Base-by-base conservation (phyloP, 2,797 vertebrate genomes). In the Otus scops region DNA sequence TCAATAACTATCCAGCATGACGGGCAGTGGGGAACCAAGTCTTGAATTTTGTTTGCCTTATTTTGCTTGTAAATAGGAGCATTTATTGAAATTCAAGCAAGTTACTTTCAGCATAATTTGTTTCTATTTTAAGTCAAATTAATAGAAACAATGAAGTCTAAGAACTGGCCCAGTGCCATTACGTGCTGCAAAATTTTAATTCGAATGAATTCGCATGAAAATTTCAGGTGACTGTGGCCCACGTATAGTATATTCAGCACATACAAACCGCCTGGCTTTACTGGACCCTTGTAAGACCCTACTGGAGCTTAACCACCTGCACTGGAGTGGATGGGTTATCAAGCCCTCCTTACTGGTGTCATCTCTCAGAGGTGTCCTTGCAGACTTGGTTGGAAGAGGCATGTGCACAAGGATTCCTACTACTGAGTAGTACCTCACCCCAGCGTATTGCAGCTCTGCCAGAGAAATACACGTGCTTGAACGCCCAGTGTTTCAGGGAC, bases 31-130 rank as follows among this genome's bases (percentile, higher is more conserved):
- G 45, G 23, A 94, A 79, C 17, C 21, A 70, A 63, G 26, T 6
- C 17, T 68, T 85, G 36, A 85, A 67, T 56, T 63, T 79, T 68
- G 22, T 69, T 95, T 92, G 41, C 61, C 36, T 68, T 85, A 45
- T 23, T 83, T 81, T 67, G n/a, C 16, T 70, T 63, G 11, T 41
- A 79, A 77, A 48, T 67, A 47, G n/a, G 28, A 93, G 68, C 30
- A 43, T 74, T 50, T 87, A 80, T 57, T 70, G 39, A 93, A 86
- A 93, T 50, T 7, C 38, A 83, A 54, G 17, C 7, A 83, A 83
- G 41, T 89, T 78, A 64, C 68, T 91, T 85, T 43, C 41, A 95
- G 93, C 28, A 59, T 28, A 85, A 22, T 45, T 94, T 85, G 6
- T 39, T 69, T 59, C 20, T 38, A 19, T 82, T 92, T 86, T 68